phyloP scores from a whole-genome alignment of 2,113 vertebrate genomes.

The Gobio gobio region DNA sequence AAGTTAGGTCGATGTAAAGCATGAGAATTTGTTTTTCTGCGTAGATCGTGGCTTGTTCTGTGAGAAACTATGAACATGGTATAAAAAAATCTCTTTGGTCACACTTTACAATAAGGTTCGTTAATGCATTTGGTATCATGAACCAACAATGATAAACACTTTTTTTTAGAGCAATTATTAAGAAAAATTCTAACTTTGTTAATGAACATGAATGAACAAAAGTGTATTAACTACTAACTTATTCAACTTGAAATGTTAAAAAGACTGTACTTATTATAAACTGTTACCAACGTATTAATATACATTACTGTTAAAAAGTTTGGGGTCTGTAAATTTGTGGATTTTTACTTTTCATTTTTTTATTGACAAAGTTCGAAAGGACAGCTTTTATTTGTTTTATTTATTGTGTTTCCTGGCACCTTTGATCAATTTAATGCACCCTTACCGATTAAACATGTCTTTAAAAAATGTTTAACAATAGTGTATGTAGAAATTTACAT shows the following conservation, averaged over 20 bases:
- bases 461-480: not conserved
- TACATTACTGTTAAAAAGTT: not conserved
- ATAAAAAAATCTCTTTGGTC: not conserved
- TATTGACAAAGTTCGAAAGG: too few species aligned
- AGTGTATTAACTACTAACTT: not conserved
- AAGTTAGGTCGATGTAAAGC: constrained; percentile 25
- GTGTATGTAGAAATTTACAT: not conserved
- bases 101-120: not conserved
- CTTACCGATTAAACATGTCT: not conserved
- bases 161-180: not conserved
- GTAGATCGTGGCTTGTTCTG: not conserved
- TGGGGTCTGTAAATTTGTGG: not conserved
- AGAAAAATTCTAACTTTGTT: not conserved
- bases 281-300: too few species aligned
- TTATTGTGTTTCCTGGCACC: too few species aligned
- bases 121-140: not conserved
- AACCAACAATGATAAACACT: not conserved
- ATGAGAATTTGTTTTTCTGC: not conserved
- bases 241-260: not conserved
- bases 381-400: too few species aligned
- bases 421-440: not conserved
- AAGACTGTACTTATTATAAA: too few species aligned
- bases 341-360: too few species aligned
- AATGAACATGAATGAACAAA: too few species aligned
- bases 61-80: not conserved